Base-by-base conservation (phyloP, 1,140 invertebrate species). In the Psix sp. region DNA sequence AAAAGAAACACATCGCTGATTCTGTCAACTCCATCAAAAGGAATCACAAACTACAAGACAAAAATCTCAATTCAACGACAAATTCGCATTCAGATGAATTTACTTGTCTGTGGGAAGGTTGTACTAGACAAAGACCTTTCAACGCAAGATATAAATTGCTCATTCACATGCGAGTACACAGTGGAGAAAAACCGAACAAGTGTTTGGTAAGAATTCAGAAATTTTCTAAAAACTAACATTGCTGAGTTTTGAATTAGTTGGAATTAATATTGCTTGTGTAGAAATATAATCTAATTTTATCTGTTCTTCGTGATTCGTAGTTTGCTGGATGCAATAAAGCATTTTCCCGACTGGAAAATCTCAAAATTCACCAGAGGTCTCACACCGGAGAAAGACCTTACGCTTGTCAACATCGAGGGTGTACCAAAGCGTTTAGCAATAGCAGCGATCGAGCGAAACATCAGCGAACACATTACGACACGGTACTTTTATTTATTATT, bases 381-480 rank as follows among this genome's bases (percentile, higher is more conserved):
- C 96, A 98, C 81, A 98, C 96, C 0, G 94, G 94, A 0, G 94
- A 96, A 82, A 85, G 94, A 33, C 95, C 95, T 18, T 40, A 17
- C 11, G 38, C 38, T 17, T 40, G 38, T 7, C 38, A 40, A 18
- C 95, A 95, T 78, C 88, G 91, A 5, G 92, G 92, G 17, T 99
- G 97, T 81, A 87, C 90, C 10, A 98, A 98, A 86, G 95, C 96
- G 7, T 99, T 99, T 87, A 98, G 95, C 77, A 99, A 99, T 87
- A 97, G 96, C 62, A 98, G 96, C 0, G 97, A 99, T 84, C 88
- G 97, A 43, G 96, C 97, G 0, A 99, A 99, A 88, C 97, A 99
- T 88, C 96, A 98, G 86, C 88, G 96, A 71, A 98, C 97, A 2
- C 97, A 99, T 88, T 94, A 95, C 76, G 96, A 98, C 82, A 95